Evolutionary conservation across 1,140 invertebrate species (phyloP).

Genomic region (Hydropsyche tenuis): DNA sequence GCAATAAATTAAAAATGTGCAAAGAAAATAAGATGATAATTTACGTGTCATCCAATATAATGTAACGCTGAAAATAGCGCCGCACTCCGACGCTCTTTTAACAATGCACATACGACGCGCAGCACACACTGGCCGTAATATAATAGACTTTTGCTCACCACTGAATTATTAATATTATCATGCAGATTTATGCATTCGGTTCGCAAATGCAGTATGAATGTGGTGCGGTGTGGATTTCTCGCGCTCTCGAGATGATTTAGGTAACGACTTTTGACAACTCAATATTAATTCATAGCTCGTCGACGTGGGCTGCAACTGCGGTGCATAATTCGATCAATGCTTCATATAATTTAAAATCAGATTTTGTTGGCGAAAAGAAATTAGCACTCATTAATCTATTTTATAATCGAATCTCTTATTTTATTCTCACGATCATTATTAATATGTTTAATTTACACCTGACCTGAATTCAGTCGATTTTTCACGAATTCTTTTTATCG

Average conservation of each 20-base stretch:
- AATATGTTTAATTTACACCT: too few relatives aligned
- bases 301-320: not conserved
- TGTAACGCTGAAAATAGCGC: not conserved
- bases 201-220: slow-evolving; percentile 4
- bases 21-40: not conserved
- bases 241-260: slow-evolving; percentile 6
- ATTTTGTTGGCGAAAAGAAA: too few relatives aligned
- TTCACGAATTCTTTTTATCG: too few relatives aligned
- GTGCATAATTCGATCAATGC: not conserved
- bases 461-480: too few relatives aligned
- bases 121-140: not conserved
- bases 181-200: slow-evolving; percentile 23
- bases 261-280: slow-evolving; percentile 24
- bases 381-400: too few relatives aligned
- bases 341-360: too few relatives aligned
- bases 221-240: slow-evolving; percentile 21
- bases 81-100: not conserved
- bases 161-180: slow-evolving; percentile 23
- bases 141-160: slow-evolving; percentile 7
- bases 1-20: not conserved
- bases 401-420: too few relatives aligned
- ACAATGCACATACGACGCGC: slow-evolving; percentile 3
- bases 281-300: slow-evolving; percentile 22
- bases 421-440: too few relatives aligned
- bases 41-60: not conserved